Evolutionary conservation across 2,888 invertebrate species (phyloP).

Genomic region (Dioctria linearis): DNA sequence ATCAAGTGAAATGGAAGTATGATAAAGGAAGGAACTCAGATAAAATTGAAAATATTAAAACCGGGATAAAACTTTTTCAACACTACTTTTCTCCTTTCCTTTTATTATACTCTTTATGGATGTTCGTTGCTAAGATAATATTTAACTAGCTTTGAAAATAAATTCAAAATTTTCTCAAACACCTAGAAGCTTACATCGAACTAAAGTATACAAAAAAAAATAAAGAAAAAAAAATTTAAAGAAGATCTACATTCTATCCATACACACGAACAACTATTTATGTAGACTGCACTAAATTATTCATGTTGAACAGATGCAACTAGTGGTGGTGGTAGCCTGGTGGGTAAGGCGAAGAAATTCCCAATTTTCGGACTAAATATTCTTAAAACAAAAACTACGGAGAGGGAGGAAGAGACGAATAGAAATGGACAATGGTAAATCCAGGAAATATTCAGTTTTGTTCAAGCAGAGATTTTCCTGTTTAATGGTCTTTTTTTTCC

Average conservation of each 20-base stretch:
- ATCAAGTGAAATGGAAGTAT: too few species aligned
- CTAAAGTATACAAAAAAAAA: neutral
- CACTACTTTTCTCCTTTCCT: neutral
- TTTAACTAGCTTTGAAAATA: too few species aligned
- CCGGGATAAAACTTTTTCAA: neutral
- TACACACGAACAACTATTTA: neutral
- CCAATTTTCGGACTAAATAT: neutral
- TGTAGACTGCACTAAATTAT: neutral
- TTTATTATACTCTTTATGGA: neutral
- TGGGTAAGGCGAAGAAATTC: neutral
- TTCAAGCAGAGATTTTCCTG: slow-evolving; percentile 3
- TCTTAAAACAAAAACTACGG: neutral
- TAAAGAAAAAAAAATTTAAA: neutral
- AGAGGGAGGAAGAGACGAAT: neutral
- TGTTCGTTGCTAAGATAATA: too few species aligned
- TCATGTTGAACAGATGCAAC: slow-evolving; percentile 4
- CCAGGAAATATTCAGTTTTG: neutral
- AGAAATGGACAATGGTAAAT: neutral
- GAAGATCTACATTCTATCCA: too few species aligned
- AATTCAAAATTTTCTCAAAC: too few species aligned
- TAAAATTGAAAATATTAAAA: slow-evolving; percentile 12
- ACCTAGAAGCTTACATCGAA: too few species aligned
- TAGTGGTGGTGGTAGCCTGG: neutral
- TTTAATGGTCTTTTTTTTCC: neutral
- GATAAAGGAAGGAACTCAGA: neutral